These are phyloP conservation scores for Apogon hyalosoma DNA, from an alignment of 2,797 vertebrate species.

Conservation along the genomic window DNA sequence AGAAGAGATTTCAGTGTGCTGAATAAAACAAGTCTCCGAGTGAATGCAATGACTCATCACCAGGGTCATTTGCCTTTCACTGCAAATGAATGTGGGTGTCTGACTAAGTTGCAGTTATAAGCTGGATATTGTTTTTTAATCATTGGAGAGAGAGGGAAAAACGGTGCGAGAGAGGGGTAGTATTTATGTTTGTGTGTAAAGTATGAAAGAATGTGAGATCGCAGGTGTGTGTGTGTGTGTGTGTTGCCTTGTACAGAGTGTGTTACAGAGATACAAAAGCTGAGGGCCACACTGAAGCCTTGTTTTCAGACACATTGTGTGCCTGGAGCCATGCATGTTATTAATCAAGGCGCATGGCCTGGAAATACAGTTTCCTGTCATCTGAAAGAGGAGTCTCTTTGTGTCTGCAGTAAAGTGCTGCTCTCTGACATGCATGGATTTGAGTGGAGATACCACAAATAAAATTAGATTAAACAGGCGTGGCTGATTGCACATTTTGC, in stretches of 20 bases:
- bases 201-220: slow-evolving; percentile 27
- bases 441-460: slow-evolving; percentile 31
- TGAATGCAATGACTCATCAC: slow-evolving; percentile 84
- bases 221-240: slow-evolving; percentile 14
- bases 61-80: slow-evolving; percentile 86
- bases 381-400: slow-evolving; percentile 45
- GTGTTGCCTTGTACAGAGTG: slow-evolving; percentile 19
- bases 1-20: slow-evolving; percentile 72
- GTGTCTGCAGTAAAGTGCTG: slow-evolving; percentile 29
- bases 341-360: slow-evolving; percentile 50
- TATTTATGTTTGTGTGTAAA: slow-evolving; percentile 39
- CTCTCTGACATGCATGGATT: slow-evolving; percentile 25
- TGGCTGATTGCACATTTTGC: slow-evolving; percentile 9
- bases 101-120: slow-evolving; percentile 85
- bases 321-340: slow-evolving; percentile 41
- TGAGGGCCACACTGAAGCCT: slow-evolving; percentile 45
- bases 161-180: slow-evolving; percentile 38
- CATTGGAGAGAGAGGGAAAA: slow-evolving; percentile 60
- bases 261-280: slow-evolving; percentile 49
- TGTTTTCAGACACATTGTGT: slow-evolving; percentile 25
- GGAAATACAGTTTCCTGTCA: slow-evolving; percentile 60
- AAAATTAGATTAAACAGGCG: slow-evolving; percentile 44
- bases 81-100: slow-evolving; percentile 88
- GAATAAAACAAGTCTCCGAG: slow-evolving; percentile 77
- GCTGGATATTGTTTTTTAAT: slow-evolving; percentile 85